Evolutionary conservation across 2,888 invertebrate species (phyloP).

Genomic region (Nudaria mundana): DNA sequence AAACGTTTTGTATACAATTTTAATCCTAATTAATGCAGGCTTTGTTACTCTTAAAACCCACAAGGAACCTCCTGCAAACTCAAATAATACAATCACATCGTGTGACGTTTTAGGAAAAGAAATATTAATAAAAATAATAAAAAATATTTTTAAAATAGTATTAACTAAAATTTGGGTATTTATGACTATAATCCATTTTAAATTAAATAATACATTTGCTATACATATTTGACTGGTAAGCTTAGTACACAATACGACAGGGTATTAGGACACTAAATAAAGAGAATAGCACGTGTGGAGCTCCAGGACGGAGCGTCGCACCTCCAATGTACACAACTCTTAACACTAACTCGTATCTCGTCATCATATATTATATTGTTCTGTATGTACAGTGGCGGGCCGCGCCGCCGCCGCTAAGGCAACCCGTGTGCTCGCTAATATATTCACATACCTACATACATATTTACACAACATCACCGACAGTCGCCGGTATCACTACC

Average conservation of each 20-base stretch:
- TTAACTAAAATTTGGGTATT: slow-evolving; percentile 81
- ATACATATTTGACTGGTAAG: slow-evolving; percentile 80
- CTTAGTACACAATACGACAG: slow-evolving; percentile 75
- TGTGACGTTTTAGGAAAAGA: slow-evolving; percentile 69
- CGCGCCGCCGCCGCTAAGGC: slow-evolving; percentile 62
- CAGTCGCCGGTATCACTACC: slow-evolving; percentile 55
- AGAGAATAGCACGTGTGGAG: slow-evolving; percentile 68
- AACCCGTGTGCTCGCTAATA: slow-evolving; percentile 63
- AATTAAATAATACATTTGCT: slow-evolving; percentile 76
- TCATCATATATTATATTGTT: slow-evolving; percentile 68
- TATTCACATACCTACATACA: slow-evolving; percentile 48
- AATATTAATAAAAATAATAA: slow-evolving; percentile 58
- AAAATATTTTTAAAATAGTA: slow-evolving; percentile 66
- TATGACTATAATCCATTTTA: slow-evolving; percentile 79
- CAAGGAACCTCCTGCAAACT: slow-evolving; percentile 52
- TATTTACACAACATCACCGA: slow-evolving; percentile 75
- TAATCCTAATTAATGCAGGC: slow-evolving; percentile 47
- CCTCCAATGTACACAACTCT: slow-evolving; percentile 61
- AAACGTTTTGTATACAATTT: slow-evolving; percentile 47
- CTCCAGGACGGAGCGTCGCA: slow-evolving; percentile 38
- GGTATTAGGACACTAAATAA: slow-evolving; percentile 74
- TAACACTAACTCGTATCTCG: too few relatives aligned
- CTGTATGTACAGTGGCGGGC: slow-evolving; percentile 71
- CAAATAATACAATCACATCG: slow-evolving; percentile 64
- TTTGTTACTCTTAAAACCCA: slow-evolving; percentile 45